Percentiles rank a stretch among this genome's conserved stretches.
Conservation (phyloP, 2,888 invertebrate genomes). For the Saturnia japonica region DNA sequence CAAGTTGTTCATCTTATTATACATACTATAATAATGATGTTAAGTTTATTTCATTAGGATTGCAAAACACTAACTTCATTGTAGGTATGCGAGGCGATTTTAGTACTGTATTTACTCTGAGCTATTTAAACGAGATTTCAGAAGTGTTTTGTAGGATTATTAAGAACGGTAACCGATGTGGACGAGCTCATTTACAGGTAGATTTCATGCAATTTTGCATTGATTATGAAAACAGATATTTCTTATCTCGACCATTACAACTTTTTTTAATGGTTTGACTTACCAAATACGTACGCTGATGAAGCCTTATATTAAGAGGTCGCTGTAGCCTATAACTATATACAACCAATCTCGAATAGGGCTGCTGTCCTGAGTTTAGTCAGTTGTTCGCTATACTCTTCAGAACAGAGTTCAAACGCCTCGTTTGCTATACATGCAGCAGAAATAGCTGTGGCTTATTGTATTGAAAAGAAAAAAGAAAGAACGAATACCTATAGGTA, state of each 20-base stretch:
- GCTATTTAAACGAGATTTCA: constrained; percentile 20
- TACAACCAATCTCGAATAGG: not conserved
- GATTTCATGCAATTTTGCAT: constrained; percentile 1
- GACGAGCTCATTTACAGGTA: not conserved
- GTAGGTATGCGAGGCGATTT: constrained; percentile 34
- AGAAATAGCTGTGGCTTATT: not conserved
- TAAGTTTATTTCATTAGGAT: constrained; percentile 33
- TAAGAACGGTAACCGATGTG: not conserved
- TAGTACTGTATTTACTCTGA: constrained; percentile 42
- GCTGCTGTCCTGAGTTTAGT: not conserved
- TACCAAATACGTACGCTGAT: not conserved
- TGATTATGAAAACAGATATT: not conserved
- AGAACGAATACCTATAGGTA: too few relatives aligned
- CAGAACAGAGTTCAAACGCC: not conserved
- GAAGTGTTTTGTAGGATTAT: not conserved
- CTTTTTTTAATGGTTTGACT: not conserved
- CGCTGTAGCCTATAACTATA: not conserved
- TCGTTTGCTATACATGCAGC: not conserved
- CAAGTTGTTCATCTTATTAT: constrained; percentile 39
- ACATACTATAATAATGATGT: constrained; percentile 33
- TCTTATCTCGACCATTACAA: not conserved
- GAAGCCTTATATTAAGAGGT: not conserved
- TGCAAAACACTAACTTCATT: constrained; percentile 25
- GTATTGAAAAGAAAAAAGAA: not conserved
- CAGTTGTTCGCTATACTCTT: not conserved